Evolutionary conservation across 2,888 invertebrate genomes (phyloP).

Genomic region (Drosophila multiciliata): DNA sequence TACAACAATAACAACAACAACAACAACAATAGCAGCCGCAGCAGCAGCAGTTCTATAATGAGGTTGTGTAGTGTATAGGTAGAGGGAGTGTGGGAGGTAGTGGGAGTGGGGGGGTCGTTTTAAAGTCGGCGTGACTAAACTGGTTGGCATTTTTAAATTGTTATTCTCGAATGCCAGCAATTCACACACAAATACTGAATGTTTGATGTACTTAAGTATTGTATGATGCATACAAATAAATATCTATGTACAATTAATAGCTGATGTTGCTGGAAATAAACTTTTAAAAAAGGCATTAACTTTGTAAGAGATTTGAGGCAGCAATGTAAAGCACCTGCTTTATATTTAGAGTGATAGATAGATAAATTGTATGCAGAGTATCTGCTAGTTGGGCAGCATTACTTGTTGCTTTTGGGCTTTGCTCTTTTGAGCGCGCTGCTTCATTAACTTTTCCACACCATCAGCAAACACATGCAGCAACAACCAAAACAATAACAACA

Average conservation of each 20-base stretch:
- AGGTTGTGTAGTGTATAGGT: neutral
- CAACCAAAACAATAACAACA: slow-evolving; percentile 10
- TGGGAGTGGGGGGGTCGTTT: slow-evolving; percentile 9
- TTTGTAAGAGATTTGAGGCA: neutral
- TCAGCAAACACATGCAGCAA: slow-evolving; percentile 23
- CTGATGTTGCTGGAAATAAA: neutral
- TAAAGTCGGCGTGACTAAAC: slow-evolving; percentile 49
- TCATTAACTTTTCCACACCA: slow-evolving; percentile 58
- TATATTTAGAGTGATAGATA: neutral
- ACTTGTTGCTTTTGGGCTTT: slow-evolving; percentile 23
- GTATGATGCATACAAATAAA: neutral
- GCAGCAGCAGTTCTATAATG: slow-evolving; percentile 13
- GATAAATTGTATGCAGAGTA: neutral
- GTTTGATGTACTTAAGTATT: slow-evolving; percentile 4
- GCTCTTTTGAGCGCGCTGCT: slow-evolving; percentile 16
- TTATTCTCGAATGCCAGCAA: slow-evolving; percentile 51
- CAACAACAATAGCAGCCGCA: slow-evolving; percentile 37
- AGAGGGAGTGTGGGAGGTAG: neutral
- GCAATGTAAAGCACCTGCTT: neutral
- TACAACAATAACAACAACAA: slow-evolving; percentile 22
- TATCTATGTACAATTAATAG: neutral
- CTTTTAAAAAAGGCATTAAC: neutral
- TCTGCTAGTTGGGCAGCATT: slow-evolving; percentile 1
- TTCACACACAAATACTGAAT: slow-evolving; percentile 48
- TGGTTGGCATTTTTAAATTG: slow-evolving; percentile 58